Evolutionary conservation across 2,113 vertebrate species (phyloP).

Genomic region (Rana temporaria): DNA sequence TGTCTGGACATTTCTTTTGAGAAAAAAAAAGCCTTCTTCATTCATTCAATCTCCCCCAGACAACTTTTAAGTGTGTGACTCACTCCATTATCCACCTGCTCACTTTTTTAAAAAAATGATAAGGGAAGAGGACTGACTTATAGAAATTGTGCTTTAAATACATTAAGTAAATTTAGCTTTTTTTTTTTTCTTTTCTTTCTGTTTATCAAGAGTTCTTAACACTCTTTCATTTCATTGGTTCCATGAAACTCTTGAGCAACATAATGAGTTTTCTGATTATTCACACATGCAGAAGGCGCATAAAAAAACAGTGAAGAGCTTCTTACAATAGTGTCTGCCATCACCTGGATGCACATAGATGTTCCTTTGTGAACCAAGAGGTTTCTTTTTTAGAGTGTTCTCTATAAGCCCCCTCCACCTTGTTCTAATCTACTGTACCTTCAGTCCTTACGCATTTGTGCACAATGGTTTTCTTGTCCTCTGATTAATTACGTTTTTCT

Average conservation of each 20-base stretch:
- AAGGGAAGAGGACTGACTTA: conserved; percentile 72
- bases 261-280: conserved; percentile 83
- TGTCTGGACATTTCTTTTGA: background rate
- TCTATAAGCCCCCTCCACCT: conserved; percentile 61
- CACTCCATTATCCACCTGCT: conserved; percentile 62
- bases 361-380: conserved; percentile 72
- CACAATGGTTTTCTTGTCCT: conserved; percentile 4
- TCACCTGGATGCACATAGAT: conserved; percentile 76
- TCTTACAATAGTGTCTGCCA: conserved; percentile 74
- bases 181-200: conserved; percentile 72
- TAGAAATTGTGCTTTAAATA: conserved; percentile 66
- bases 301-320: conserved; percentile 63
- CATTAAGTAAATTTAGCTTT: conserved; percentile 82
- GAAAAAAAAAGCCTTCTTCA: background rate
- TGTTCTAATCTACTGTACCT: conserved; percentile 63
- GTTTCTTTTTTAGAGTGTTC: conserved; percentile 59
- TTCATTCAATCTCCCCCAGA: background rate
- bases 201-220: conserved; percentile 73
- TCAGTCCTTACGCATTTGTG: conserved; percentile 16
- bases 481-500: conserved; percentile 3
- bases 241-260: conserved; percentile 77
- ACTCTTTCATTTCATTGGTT: conserved; percentile 59
- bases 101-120: conserved; percentile 66
- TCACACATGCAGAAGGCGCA: conserved; percentile 71
- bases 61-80: background rate